Evolutionary conservation across 2,797 vertebrate species (phyloP).

Genomic region (Chanos chanos): DNA sequence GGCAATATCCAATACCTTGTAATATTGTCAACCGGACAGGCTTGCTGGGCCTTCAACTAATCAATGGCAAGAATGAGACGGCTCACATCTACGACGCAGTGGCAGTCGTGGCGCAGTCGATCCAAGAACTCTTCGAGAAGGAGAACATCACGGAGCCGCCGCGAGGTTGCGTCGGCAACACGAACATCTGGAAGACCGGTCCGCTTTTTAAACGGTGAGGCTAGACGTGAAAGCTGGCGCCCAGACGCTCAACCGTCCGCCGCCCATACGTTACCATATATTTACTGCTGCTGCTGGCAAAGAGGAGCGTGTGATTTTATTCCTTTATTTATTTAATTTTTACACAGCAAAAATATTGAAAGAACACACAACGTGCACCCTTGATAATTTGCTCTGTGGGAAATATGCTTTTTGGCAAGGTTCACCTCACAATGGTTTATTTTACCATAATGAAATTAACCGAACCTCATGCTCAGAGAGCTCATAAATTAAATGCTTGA

Average conservation of each 20-base stretch:
- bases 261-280: constrained; percentile 38
- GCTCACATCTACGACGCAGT: constrained; percentile 87
- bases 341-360: constrained; percentile 34
- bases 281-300: constrained; percentile 24
- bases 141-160: constrained; percentile 89
- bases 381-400: background rate
- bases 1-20: constrained; percentile 22
- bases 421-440: too few species aligned
- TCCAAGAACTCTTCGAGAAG: constrained; percentile 86
- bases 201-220: constrained; percentile 85
- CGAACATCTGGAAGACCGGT: constrained; percentile 89
- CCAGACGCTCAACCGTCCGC: constrained; percentile 27
- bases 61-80: constrained; percentile 86
- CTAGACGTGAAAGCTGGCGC: constrained; percentile 14
- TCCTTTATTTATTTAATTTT: too few species aligned
- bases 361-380: background rate
- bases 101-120: constrained; percentile 81
- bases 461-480: too few species aligned
- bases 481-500: too few species aligned
- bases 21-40: constrained; percentile 63
- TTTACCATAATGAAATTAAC: too few species aligned
- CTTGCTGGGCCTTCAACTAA: constrained; percentile 85
- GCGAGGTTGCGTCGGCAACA: constrained; percentile 85
- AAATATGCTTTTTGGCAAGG: background rate
- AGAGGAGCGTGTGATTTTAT: too few species aligned